Evolutionary conservation across 2,888 invertebrate species (phyloP).

Genomic region (Eudasyphora cyanicolor): DNA sequence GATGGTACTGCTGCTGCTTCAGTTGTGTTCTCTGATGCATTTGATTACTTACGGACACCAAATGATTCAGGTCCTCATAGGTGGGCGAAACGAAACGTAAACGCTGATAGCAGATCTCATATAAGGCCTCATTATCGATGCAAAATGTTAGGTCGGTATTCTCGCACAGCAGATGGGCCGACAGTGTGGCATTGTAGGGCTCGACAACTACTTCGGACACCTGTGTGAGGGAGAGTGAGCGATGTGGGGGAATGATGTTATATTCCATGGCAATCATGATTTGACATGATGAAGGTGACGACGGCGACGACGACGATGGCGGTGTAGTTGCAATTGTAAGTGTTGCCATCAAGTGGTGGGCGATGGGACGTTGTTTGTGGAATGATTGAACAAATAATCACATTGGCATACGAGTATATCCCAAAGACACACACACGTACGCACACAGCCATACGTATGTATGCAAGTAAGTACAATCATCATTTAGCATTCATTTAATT

Average conservation of each 20-base stretch:
- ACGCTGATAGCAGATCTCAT: slow-evolving; percentile 93
- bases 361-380: slow-evolving; percentile 23
- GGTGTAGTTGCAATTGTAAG: not conserved
- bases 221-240: slow-evolving; percentile 68
- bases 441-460: not conserved
- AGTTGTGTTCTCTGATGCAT: slow-evolving; percentile 25
- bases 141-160: slow-evolving; percentile 93
- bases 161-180: slow-evolving; percentile 91
- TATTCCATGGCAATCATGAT: not conserved
- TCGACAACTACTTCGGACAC: slow-evolving; percentile 92
- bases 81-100: slow-evolving; percentile 89
- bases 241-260: not conserved
- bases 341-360: not conserved
- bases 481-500: slow-evolving; percentile 61
- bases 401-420: slow-evolving; percentile 11
- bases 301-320: not conserved
- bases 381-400: slow-evolving; percentile 55
- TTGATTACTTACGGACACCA: slow-evolving; percentile 85
- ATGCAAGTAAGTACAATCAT: slow-evolving; percentile 37
- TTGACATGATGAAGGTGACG: not conserved
- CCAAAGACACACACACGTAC: not conserved
- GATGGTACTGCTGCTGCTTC: not conserved
- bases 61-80: slow-evolving; percentile 93
- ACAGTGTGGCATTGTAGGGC: slow-evolving; percentile 93
- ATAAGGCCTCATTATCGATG: slow-evolving; percentile 93